Evolutionary conservation across 2,113 vertebrate genomes (phyloP).

Genomic region (Nibea albiflora): DNA sequence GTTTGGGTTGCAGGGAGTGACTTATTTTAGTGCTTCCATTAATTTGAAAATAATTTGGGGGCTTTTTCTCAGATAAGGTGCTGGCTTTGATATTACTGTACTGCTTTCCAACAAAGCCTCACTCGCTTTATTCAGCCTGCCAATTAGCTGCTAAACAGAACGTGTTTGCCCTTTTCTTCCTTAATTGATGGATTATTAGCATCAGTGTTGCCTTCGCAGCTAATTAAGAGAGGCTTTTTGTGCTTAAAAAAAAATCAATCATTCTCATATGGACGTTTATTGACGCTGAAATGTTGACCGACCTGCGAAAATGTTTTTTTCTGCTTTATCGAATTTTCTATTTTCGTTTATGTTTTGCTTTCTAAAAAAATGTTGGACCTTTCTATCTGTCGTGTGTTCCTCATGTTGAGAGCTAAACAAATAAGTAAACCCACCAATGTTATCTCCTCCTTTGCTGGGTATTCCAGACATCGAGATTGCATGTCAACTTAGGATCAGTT

Average conservation of each 20-base stretch:
- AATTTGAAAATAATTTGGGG: slow-evolving; percentile 14
- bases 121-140: slow-evolving; percentile 37
- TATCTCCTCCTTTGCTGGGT: slow-evolving; percentile 9
- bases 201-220: background rate
- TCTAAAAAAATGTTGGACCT: background rate
- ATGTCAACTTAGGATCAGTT: slow-evolving; percentile 55
- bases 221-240: background rate
- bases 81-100: slow-evolving; percentile 35
- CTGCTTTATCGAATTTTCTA: background rate
- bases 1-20: slow-evolving; percentile 19
- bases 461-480: slow-evolving; percentile 48
- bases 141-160: slow-evolving; percentile 31
- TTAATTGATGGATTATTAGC: slow-evolving; percentile 11
- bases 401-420: background rate
- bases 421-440: slow-evolving; percentile 1
- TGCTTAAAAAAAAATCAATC: background rate
- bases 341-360: background rate
- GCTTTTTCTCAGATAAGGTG: slow-evolving; percentile 26
- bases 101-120: slow-evolving; percentile 18
- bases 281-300: background rate
- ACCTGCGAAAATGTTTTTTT: background rate
- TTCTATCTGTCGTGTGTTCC: background rate
- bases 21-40: slow-evolving; percentile 26
- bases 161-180: background rate
- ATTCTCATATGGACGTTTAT: background rate